Conservation (phyloP, 2,888 invertebrate species). For the Cynaeus angustus region DNA sequence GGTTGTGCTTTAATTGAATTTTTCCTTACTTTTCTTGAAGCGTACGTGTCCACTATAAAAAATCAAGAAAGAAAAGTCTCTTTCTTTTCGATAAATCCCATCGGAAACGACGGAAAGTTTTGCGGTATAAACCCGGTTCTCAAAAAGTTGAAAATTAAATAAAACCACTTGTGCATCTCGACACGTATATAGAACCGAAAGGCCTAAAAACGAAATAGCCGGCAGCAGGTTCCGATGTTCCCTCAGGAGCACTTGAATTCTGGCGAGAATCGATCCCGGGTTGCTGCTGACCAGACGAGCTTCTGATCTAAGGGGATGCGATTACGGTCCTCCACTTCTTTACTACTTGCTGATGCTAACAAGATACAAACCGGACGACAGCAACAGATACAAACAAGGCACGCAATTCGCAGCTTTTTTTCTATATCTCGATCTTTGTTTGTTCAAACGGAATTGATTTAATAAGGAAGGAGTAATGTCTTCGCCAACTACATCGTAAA, state of each 20-base stretch:
- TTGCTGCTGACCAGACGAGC: constrained; percentile 49
- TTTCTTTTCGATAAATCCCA: not conserved
- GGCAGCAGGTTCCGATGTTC: constrained; percentile 39
- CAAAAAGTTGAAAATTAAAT: constrained; percentile 51
- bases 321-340: constrained; percentile 43
- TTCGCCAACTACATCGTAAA: constrained; percentile 20
- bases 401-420: constrained; percentile 31
- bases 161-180: constrained; percentile 51
- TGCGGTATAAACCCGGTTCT: constrained; percentile 8
- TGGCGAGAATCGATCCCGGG: constrained; percentile 53
- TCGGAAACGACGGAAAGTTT: constrained; percentile 1
- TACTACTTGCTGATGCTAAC: constrained; percentile 42
- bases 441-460: constrained; percentile 31
- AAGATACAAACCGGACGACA: constrained; percentile 43
- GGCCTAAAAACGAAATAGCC: constrained; percentile 48
- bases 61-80: not conserved
- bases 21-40: not conserved
- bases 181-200: constrained; percentile 44
- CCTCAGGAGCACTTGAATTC: constrained; percentile 53
- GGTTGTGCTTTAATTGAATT: constrained; percentile 4
- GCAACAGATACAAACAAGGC: constrained; percentile 40
- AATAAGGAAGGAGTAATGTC: constrained; percentile 29
- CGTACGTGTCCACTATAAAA: constrained; percentile 3
- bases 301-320: constrained; percentile 50
- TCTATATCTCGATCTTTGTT: constrained; percentile 17